These are phyloP conservation scores for Habropoda laboriosa DNA, from an alignment of 1,140 invertebrate species.

Conservation along the genomic window DNA sequence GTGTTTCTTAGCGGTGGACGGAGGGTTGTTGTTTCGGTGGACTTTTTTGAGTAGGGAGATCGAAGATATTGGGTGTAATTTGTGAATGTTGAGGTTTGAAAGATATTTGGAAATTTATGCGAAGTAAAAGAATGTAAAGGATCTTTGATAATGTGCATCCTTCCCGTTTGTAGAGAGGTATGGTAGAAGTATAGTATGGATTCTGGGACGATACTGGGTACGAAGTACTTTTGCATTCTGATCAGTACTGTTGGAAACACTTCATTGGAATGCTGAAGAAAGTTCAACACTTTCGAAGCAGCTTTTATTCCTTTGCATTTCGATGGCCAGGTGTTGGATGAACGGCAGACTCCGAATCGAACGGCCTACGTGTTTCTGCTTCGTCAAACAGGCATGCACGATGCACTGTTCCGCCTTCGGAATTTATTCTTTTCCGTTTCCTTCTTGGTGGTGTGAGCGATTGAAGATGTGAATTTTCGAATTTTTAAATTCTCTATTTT, in stretches of 20 bases:
- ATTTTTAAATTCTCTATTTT: no score
- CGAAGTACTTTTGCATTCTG: slow-evolving; percentile 34
- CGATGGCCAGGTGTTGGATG: neutral
- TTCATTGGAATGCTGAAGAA: slow-evolving; percentile 49
- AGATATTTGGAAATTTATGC: no score
- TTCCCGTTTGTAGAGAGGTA: neutral
- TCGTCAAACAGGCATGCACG: slow-evolving; percentile 10
- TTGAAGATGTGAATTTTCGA: no score
- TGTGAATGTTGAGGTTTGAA: no score
- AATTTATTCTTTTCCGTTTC: neutral
- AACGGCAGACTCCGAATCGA: neutral
- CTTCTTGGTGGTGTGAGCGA: no score
- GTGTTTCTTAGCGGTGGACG: neutral
- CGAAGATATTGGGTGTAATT: no score
- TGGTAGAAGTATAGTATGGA: slow-evolving; percentile 25
- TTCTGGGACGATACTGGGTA: neutral
- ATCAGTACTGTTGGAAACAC: slow-evolving; percentile 16
- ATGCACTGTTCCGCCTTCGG: no score
- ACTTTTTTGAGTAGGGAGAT: no score
- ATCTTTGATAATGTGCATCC: slow-evolving; percentile 52
- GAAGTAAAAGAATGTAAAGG: no score
- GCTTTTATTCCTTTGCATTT: neutral
- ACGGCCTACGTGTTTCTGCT: slow-evolving; percentile 9
- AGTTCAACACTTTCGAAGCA: slow-evolving; percentile 33
- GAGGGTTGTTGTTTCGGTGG: no score